Evolutionary conservation across 1,140 invertebrate species (phyloP), one percentile per base, ranked within the genome.

Genomic region (Atta texana): DNA sequence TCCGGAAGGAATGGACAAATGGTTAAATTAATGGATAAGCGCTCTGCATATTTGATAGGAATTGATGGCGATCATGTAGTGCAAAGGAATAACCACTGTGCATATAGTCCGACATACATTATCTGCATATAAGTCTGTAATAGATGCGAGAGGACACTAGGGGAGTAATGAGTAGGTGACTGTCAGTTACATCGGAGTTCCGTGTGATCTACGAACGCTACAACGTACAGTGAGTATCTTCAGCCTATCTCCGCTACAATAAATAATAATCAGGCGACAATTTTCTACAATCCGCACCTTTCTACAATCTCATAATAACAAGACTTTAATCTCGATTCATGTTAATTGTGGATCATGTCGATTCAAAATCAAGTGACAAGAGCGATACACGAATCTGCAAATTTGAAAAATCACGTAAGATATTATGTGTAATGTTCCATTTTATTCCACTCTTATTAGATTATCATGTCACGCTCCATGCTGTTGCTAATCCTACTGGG

Each of bases 111-210:
- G 63, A 16, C 75, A 49, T 69, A 6, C 66, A 61, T 78, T 82
- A 90, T 88, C 66, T 91, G 77, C 71, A 68, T 92, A 93, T 93
- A 94, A 93, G 92, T 94, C 90, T 94, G 93, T 95, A 95, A 95
- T 95, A 92, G 94, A 95, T 94, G 95, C 94, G 94, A 95, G 92
- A 94, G 95, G 92, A 94, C 91, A 94, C 92, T 94, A 93, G 94
- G 94, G 94, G 94, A 95, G 93, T 93, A 93, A 94, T 92, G 93
- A 95, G 92, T 93, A 93, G 93, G 92, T 93, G 91, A 88, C 94
- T 91, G 93, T 94, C 93, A 93, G 94, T 93, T 93, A 91, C 92
- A 94, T 93, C 88, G 91, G 92, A 94, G 93, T 94, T 94, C 92
- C 89, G 93, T 93, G 92, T 94, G 92, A 94, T 92, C 91, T 88